Conservation (phyloP, 2,888 invertebrate genomes). For the Drosophila dives region DNA sequence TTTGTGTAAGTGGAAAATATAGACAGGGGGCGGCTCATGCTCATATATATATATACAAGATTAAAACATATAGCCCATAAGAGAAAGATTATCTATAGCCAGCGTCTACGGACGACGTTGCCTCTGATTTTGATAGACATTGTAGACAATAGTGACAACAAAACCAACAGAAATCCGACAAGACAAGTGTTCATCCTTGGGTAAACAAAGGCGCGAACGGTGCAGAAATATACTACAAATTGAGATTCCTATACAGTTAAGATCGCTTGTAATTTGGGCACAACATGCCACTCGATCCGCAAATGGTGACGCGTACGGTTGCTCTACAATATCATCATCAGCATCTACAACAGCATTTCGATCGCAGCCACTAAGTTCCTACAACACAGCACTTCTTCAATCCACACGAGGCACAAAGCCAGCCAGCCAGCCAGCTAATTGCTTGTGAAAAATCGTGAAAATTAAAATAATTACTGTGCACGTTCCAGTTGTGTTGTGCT, state of each 20-base stretch:
- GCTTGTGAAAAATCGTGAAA: constrained; percentile 44
- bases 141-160: constrained; percentile 24
- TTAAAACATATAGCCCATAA: constrained; percentile 48
- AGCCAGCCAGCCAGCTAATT: constrained; percentile 52
- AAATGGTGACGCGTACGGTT: constrained; percentile 65
- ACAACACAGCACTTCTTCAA: constrained; percentile 9
- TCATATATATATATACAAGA: constrained; percentile 40
- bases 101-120: constrained; percentile 10
- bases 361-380: constrained; percentile 19
- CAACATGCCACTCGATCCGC: constrained; percentile 70
- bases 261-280: constrained; percentile 54
- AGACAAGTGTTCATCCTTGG: constrained; percentile 17
- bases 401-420: neutral
- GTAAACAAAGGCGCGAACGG: neutral
- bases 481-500: constrained; percentile 12
- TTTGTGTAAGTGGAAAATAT: constrained; percentile 24
- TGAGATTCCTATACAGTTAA: constrained; percentile 57
- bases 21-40: constrained; percentile 4
- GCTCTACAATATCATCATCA: constrained; percentile 35
- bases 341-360: constrained; percentile 15
- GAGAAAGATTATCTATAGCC: constrained; percentile 53
- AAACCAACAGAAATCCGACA: constrained; percentile 1
- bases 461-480: constrained; percentile 68
- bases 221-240: constrained; percentile 8
- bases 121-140: constrained; percentile 36